Evolutionary conservation across 2,888 invertebrate genomes (phyloP).

Genomic region (Serripes groenlandicus): DNA sequence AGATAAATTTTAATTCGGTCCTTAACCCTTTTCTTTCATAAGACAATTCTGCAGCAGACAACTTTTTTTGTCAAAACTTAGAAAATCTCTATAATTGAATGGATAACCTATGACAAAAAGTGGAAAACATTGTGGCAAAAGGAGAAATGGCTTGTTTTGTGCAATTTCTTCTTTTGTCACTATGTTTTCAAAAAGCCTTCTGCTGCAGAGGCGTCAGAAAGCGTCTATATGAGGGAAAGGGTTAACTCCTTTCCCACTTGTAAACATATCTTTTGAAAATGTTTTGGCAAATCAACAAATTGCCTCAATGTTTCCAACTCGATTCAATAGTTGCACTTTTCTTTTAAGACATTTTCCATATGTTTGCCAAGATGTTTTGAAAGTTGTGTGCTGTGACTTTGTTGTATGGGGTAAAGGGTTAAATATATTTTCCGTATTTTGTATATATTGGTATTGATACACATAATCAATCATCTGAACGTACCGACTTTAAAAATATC

Average conservation of each 20-base stretch:
- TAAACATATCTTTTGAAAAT: background rate
- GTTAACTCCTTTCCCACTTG: background rate
- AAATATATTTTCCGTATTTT: background rate
- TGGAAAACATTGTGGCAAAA: background rate
- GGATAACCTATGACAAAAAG: background rate
- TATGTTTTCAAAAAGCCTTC: background rate
- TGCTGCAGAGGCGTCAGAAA: background rate
- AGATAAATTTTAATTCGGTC: too few relatives aligned
- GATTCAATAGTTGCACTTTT: too few relatives aligned
- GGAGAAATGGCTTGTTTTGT: background rate
- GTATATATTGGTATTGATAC: too few relatives aligned
- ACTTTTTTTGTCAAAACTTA: too few relatives aligned
- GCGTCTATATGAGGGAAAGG: background rate
- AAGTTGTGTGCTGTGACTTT: too few relatives aligned
- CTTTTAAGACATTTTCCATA: too few relatives aligned
- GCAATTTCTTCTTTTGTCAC: background rate
- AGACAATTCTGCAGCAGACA: too few relatives aligned
- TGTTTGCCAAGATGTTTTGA: too few relatives aligned
- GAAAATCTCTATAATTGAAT: too few relatives aligned
- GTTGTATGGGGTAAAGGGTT: background rate
- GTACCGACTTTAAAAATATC: too few relatives aligned
- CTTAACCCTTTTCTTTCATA: too few relatives aligned
- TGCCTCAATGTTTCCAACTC: background rate
- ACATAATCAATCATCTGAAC: too few relatives aligned
- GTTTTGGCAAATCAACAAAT: background rate